Evolutionary conservation across 2,797 vertebrate genomes (phyloP), one percentile per base, ranked within the genome.

Genomic region (Tadarida brasiliensis): DNA sequence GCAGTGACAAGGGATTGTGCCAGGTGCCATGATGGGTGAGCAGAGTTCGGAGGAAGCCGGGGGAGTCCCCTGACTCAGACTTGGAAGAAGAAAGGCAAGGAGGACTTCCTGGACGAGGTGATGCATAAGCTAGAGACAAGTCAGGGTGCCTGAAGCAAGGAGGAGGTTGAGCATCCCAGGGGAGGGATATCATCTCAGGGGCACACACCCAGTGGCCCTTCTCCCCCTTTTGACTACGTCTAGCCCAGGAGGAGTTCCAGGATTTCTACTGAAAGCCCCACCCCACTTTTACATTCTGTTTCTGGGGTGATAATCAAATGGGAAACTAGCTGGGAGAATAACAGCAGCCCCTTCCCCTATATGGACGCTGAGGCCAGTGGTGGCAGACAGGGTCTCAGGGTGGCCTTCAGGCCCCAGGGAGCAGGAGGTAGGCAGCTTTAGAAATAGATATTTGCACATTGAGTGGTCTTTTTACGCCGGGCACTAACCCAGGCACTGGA

Each of bases 41-140:
- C 51, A 33, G 35, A 35, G 76, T 19, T 15, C 1, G 0, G 0
- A 30, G 33, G 83, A 74, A 88, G 68, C 47, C 33, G 20, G 33
- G 39, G 15, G 84, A 67, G 56, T 49, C 14, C 84, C 39, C 65
- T 7, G 39, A 35, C 80, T 73, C 35, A 30, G 33, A 19, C 28
- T 26, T 33, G 26, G 44, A n/a, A 77, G 30, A 24, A 11, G 49
- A 49, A 51, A 35, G 78, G 26, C n/a, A 7, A 44, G 33, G 81
- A 33, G 6, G 35, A 35, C 63, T 95, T 96, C 90, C 90, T 78
- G 67, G 71, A 93, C 93, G 95, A 96, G 87, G 47, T 11, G 49
- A 44, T 1, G 0, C 17, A 3, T 44, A 59, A 88, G 24, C 44
- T 7, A 47, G n/a, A 47, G 35, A 39, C 24, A 54, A n/a, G 24